These are phyloP conservation scores for Nicator chloris DNA, from an alignment of 2,113 vertebrate genomes.

Conservation along the genomic window DNA sequence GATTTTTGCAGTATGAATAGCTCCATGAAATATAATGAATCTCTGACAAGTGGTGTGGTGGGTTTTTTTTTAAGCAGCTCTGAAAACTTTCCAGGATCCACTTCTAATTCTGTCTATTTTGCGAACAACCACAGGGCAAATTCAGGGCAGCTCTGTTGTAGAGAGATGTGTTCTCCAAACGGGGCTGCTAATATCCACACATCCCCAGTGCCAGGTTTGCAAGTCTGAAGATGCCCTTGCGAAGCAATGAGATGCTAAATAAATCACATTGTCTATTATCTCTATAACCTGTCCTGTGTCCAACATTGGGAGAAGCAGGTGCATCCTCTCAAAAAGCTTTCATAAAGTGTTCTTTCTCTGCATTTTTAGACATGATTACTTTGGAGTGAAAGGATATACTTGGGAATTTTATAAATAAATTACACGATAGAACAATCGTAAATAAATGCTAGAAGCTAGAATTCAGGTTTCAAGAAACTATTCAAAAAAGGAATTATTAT, in stretches of 20 bases:
- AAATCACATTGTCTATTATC: background rate
- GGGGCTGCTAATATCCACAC: background rate
- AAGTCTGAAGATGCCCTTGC: background rate
- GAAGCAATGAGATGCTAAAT: background rate
- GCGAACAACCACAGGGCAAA: background rate
- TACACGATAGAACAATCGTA: background rate
- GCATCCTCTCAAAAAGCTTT: background rate
- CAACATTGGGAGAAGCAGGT: background rate
- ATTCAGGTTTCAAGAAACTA: background rate
- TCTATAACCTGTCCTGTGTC: background rate
- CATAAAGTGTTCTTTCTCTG: background rate
- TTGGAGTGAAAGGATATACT: background rate
- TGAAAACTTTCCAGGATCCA: background rate
- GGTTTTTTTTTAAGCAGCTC: background rate
- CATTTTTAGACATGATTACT: background rate
- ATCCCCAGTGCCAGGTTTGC: background rate
- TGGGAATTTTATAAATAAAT: background rate
- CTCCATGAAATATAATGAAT: background rate
- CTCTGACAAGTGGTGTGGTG: background rate
- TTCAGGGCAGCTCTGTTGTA: background rate
- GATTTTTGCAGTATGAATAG: background rate
- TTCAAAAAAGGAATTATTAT: background rate
- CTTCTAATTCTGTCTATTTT: background rate
- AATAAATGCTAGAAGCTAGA: background rate
- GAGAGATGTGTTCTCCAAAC: background rate